Conservation (phyloP, 2,113 vertebrate species). For the Sylvilagus bachmani region DNA sequence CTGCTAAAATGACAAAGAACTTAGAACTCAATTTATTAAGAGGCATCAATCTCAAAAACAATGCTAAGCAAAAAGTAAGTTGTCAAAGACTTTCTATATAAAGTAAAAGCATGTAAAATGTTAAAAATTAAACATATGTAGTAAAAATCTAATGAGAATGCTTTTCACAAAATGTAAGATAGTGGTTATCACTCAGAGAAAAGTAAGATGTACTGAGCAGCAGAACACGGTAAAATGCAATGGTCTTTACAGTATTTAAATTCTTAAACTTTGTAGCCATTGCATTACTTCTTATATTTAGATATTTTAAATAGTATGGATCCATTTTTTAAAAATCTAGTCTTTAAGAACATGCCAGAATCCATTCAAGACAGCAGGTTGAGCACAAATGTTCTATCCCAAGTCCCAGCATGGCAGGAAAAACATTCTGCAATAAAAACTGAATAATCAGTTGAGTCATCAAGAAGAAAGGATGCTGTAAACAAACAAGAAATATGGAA, state of each 20-base stretch:
- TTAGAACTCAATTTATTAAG: neutral
- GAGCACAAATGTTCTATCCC: neutral
- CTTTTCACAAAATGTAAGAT: neutral
- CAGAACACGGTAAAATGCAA: neutral
- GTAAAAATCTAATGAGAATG: neutral
- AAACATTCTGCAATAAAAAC: neutral
- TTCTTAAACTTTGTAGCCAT: neutral
- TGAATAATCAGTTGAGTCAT: neutral
- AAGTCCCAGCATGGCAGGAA: neutral
- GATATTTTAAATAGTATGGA: neutral
- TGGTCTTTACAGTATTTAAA: neutral
- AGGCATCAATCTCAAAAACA: neutral
- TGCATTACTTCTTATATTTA: neutral
- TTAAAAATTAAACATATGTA: neutral
- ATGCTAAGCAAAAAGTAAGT: neutral
- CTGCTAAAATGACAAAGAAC: conserved; percentile 56
- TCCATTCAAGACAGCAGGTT: neutral
- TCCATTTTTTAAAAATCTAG: neutral
- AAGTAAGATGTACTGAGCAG: neutral
- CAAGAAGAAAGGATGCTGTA: neutral
- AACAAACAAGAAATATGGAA: conserved; percentile 31
- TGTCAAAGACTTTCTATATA: neutral
- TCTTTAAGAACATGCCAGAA: neutral
- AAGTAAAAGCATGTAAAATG: conserved; percentile 30
- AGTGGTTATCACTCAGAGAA: neutral